Base-by-base conservation (phyloP, 2,888 invertebrate species). In the Sinelater perroti region DNA sequence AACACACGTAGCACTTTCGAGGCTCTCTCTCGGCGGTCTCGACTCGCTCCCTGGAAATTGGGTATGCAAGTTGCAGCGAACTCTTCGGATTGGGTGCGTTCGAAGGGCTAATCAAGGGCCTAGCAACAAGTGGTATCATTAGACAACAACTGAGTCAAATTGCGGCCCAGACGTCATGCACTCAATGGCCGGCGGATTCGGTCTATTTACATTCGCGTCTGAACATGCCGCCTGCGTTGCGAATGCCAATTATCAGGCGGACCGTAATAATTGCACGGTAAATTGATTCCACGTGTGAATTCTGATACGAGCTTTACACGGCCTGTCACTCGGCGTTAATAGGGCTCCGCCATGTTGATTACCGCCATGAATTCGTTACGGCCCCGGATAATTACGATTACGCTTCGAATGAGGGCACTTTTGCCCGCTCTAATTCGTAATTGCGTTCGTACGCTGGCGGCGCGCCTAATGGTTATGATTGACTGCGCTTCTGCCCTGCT, bases 91-190 rank as follows among this genome's bases (percentile, higher is more conserved):
- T 24, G 24, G 14, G 13, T 24, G n/a, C 40, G 24, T 40, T 40
- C 24, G 4, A 21, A 18, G 10, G 18, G 44, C 35, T 47, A 52
- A 52, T 57, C 38, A 52, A 51, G 51, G 44, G 28, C 17, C 26
- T 65, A 55, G 66, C 68, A 68, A 68, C 68, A 68, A 68, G 68
- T 68, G 68, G 67, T 65, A 61, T 68, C 67, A 68, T 68, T 68
- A 68, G 65, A 63, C 62, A 62, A 63, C 65, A 65, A 65, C 63
- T 57, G 63, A 61, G 54, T 60, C 60, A 68, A 67, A 68, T 68
- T 68, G 63, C 64, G 40, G 38, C 59, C 56, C 59, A 56, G 51
- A 38, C 51, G 56, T 52, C 53, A 61, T 63, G 53, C 59, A 62
- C 65, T 65, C 56, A 65, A 63, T 62, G 62, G 60, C 60, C 57